Percentiles rank a stretch among this genome's conserved stretches.
phyloP scores from a whole-genome alignment of 2,888 invertebrate species.

The Tiliacea citrago region DNA sequence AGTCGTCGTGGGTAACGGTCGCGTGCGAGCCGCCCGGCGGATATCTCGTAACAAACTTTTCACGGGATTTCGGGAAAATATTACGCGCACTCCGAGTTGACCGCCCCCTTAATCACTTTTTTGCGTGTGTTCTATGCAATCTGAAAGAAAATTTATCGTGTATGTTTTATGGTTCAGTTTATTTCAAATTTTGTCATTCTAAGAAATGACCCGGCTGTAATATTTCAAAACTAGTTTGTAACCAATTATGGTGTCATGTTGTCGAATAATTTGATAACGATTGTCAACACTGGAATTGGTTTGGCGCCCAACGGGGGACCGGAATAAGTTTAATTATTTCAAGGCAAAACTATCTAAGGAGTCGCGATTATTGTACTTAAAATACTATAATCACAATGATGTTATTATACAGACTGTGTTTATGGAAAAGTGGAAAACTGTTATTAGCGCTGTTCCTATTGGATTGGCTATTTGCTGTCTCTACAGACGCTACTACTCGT shows the following conservation, averaged over 20 bases:
- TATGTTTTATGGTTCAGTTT: constrained; percentile 79
- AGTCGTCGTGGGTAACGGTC: constrained; percentile 74
- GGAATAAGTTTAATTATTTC: constrained; percentile 12
- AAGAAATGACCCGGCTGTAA: constrained; percentile 42
- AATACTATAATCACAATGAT: constrained; percentile 38
- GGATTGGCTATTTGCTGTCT: constrained; percentile 84
- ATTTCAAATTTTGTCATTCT: constrained; percentile 59
- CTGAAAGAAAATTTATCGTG: constrained; percentile 75
- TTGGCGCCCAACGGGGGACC: constrained; percentile 75
- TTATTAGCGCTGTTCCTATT: constrained; percentile 80
- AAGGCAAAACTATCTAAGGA: constrained; percentile 6
- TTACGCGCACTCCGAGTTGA: constrained; percentile 77
- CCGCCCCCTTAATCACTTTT: constrained; percentile 83
- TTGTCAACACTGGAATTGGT: constrained; percentile 36
- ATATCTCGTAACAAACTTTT: constrained; percentile 84
- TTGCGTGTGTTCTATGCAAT: constrained; percentile 86
- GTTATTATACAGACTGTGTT: constrained; percentile 68
- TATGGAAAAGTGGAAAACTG: constrained; percentile 78
- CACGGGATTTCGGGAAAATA: constrained; percentile 84
- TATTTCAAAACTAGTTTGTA: constrained; percentile 50
- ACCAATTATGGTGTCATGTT: constrained; percentile 44
- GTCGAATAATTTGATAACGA: constrained; percentile 42
- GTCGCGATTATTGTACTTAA: constrained; percentile 2
- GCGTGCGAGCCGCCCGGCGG: constrained; percentile 66
- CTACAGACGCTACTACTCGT: constrained; percentile 84